Conservation (phyloP, 2,888 invertebrate genomes). For the Sturmia bella region DNA sequence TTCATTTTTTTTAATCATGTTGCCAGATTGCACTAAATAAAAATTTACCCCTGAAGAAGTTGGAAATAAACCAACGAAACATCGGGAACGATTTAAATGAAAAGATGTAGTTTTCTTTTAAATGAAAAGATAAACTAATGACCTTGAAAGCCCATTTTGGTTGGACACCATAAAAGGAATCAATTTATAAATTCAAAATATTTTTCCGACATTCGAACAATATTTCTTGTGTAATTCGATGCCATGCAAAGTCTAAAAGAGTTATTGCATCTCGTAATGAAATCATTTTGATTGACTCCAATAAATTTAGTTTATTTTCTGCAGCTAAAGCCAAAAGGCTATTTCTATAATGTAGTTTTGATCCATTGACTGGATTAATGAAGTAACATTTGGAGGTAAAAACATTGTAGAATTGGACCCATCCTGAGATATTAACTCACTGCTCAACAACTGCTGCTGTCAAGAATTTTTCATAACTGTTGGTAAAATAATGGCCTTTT, state of each 20-base stretch:
- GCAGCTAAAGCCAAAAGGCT: conserved; percentile 31
- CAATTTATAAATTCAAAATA: conserved; percentile 27
- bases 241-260: conserved; percentile 19
- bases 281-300: conserved; percentile 20
- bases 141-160: too few species aligned
- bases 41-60: too few species aligned
- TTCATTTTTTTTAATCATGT: too few species aligned
- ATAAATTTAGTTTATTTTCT: conserved; percentile 33
- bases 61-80: too few species aligned
- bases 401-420: not conserved
- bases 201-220: conserved; percentile 31
- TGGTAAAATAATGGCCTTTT: too few species aligned
- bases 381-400: conserved; percentile 6
- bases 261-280: not conserved
- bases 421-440: conserved; percentile 1
- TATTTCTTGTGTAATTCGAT: conserved; percentile 27
- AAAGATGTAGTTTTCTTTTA: too few species aligned
- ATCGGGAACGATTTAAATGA: too few species aligned
- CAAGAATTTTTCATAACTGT: too few species aligned
- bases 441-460: too few species aligned
- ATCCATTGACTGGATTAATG: conserved; percentile 36
- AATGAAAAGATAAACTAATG: too few species aligned
- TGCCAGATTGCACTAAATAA: too few species aligned
- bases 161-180: too few species aligned
- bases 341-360: conserved; percentile 35